These are phyloP conservation scores for Cotesia glomerata DNA, from an alignment of 1,140 invertebrate genomes.

Conservation along the genomic window DNA sequence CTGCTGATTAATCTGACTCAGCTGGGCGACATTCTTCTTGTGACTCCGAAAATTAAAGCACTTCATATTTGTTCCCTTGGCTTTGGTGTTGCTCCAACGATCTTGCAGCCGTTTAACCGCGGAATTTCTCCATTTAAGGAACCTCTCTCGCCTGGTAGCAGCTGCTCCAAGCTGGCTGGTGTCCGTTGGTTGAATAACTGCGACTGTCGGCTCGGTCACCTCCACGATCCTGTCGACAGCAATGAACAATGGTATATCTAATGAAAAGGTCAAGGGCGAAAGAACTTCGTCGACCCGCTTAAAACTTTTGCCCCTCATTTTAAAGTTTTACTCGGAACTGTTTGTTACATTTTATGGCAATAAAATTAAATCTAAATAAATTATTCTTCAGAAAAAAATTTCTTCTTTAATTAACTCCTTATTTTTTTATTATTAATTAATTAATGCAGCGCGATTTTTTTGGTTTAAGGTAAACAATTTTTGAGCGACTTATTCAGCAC, in stretches of 20 bases:
- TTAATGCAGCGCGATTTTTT: too few relatives aligned
- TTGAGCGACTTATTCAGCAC: background rate
- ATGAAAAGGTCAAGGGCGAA: background rate
- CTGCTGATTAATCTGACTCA: background rate
- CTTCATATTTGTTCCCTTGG: background rate
- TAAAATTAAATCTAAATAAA: too few relatives aligned
- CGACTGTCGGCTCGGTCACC: background rate
- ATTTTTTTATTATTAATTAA: too few relatives aligned
- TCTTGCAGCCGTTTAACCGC: background rate
- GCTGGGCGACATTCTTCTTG: background rate
- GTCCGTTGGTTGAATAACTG: background rate
- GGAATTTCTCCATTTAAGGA: conserved; percentile 15
- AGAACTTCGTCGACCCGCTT: background rate
- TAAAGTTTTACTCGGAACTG: background rate
- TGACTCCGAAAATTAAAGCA: background rate
- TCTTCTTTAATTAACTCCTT: too few relatives aligned
- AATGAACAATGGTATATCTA: conserved; percentile 14
- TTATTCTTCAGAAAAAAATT: too few relatives aligned
- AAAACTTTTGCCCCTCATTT: background rate
- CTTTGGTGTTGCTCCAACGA: background rate
- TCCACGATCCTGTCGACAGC: conserved; percentile 21
- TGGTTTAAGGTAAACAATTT: background rate
- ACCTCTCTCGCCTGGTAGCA: background rate
- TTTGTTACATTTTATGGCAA: too few relatives aligned
- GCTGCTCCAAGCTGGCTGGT: background rate